Evolutionary conservation across 2,888 invertebrate genomes (phyloP).

Genomic region (Hartigia nigra): DNA sequence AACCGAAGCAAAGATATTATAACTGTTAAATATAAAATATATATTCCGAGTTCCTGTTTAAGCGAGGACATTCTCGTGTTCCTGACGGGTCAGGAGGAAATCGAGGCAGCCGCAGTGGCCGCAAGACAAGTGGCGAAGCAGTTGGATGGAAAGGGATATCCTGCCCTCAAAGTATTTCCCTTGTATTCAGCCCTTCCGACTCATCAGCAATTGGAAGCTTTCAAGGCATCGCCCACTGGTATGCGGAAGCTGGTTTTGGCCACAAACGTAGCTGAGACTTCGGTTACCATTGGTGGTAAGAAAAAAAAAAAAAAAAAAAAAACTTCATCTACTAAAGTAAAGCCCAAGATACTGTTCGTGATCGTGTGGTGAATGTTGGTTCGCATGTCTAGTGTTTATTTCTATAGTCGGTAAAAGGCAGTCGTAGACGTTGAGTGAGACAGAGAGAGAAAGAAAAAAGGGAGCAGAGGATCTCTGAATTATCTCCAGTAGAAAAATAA

Average conservation of each 20-base stretch:
- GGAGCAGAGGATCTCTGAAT: background rate
- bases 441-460: background rate
- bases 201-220: slow-evolving; percentile 88
- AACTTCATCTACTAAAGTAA: background rate
- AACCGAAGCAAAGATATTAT: background rate
- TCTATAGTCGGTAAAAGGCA: background rate
- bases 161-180: slow-evolving; percentile 82
- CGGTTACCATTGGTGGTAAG: slow-evolving; percentile 88
- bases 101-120: slow-evolving; percentile 84
- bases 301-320: background rate
- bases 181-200: slow-evolving; percentile 92
- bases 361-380: background rate
- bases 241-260: slow-evolving; percentile 92
- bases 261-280: slow-evolving; percentile 98
- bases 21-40: no score
- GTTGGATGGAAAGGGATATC: slow-evolving; percentile 70
- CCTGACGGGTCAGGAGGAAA: slow-evolving; percentile 97
- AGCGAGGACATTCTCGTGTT: slow-evolving; percentile 93
- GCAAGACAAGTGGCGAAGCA: slow-evolving; percentile 79
- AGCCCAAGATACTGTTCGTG: background rate
- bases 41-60: slow-evolving; percentile 2
- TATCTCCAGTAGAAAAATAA: background rate
- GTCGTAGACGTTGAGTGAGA: background rate
- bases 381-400: background rate
- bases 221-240: slow-evolving; percentile 77